A percentile compares a stretch with the other conserved stretches of the same genome.
These are phyloP conservation scores for Polietes domitor DNA, from an alignment of 2,888 invertebrate species.

Conservation along the genomic window DNA sequence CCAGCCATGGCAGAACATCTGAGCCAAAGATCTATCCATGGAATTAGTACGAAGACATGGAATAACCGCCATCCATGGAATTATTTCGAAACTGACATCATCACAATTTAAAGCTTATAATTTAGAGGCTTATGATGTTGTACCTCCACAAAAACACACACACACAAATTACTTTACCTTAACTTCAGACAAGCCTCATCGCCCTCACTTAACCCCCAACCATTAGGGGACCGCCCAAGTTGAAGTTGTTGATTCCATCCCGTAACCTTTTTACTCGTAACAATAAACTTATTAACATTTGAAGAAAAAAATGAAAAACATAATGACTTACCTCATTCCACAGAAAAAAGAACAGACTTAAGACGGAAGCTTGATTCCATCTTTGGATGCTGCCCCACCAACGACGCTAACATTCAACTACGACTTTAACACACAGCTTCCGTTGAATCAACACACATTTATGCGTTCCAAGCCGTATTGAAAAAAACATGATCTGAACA, in stretches of 20 bases:
- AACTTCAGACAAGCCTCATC: not conserved
- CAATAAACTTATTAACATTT: conserved; percentile 5
- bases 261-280: not conserved
- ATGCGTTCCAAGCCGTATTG: not conserved
- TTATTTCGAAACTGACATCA: not conserved
- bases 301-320: not conserved
- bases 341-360: not conserved
- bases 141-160: not conserved
- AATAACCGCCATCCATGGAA: not conserved
- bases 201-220: not conserved
- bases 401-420: not conserved
- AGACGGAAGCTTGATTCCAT: not conserved
- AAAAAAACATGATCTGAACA: not conserved
- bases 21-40: too few species aligned
- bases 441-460: not conserved
- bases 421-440: not conserved
- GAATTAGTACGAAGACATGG: too few species aligned
- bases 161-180: not conserved
- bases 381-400: not conserved
- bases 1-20: not conserved
- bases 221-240: not conserved
- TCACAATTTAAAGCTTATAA: not conserved
- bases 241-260: not conserved
- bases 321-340: not conserved
- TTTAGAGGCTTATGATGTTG: not conserved